Conservation (phyloP, 2,888 invertebrate species). For the Melikaiella ostensackeni region DNA sequence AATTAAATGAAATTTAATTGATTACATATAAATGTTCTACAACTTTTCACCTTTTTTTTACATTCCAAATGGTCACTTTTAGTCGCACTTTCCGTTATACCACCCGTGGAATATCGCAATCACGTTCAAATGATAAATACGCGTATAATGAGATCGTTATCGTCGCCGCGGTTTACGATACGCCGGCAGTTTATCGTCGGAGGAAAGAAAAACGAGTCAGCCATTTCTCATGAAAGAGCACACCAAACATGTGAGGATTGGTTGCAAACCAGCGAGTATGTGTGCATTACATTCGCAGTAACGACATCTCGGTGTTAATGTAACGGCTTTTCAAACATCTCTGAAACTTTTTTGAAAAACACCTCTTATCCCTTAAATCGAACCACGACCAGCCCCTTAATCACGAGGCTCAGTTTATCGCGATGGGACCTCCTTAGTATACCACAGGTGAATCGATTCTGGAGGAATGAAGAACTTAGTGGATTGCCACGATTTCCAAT, state of each 20-base stretch:
- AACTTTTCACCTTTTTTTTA: neutral
- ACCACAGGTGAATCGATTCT: slow-evolving; percentile 1
- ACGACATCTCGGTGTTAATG: neutral
- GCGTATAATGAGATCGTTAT: slow-evolving; percentile 54
- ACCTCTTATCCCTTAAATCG: slow-evolving; percentile 8
- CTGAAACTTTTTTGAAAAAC: slow-evolving; percentile 26
- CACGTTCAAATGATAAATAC: slow-evolving; percentile 49
- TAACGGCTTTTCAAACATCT: slow-evolving; percentile 26
- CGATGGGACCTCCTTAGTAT: neutral
- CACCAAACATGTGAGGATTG: slow-evolving; percentile 22
- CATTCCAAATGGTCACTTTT: neutral
- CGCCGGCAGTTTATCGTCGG: slow-evolving; percentile 47
- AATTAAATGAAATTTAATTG: neutral
- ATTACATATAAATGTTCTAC: neutral
- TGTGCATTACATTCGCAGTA: neutral
- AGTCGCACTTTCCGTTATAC: slow-evolving; percentile 8
- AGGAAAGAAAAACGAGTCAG: slow-evolving; percentile 45
- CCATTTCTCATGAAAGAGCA: slow-evolving; percentile 46
- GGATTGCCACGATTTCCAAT: neutral
- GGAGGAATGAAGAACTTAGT: neutral
- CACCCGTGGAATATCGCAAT: slow-evolving; percentile 43
- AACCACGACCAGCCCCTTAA: slow-evolving; percentile 7
- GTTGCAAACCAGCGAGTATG: neutral
- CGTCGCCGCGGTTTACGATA: slow-evolving; percentile 49
- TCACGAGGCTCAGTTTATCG: slow-evolving; percentile 3